Evolutionary conservation across 2,797 vertebrate genomes (phyloP).

Genomic region (Orestias chungarensis): DNA sequence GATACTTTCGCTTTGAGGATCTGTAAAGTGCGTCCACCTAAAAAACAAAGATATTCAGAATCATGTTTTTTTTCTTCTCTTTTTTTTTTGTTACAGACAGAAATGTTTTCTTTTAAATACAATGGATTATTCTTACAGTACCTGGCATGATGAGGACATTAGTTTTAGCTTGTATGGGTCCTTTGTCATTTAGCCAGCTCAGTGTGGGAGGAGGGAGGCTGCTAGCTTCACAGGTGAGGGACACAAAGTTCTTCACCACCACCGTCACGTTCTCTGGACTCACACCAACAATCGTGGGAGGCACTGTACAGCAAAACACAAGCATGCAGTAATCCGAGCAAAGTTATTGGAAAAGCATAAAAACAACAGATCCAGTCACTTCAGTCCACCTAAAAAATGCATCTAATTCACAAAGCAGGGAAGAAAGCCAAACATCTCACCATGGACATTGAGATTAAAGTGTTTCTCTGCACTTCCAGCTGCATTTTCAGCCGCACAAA

Average conservation of each 20-base stretch:
- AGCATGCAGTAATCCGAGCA: not conserved
- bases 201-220: conserved; percentile 93
- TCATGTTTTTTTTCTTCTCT: not conserved
- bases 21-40: conserved; percentile 92
- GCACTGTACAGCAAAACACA: conserved; percentile 76
- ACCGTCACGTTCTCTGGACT: conserved; percentile 89
- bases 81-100: not conserved
- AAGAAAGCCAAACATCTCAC: conserved; percentile 74
- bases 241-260: conserved; percentile 92
- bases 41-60: conserved; percentile 5
- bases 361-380: not conserved
- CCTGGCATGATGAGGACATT: conserved; percentile 90
- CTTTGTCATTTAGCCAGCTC: conserved; percentile 91
- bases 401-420: not conserved
- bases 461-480: conserved; percentile 92
- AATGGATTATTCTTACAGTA: conserved; percentile 49
- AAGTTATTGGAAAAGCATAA: not conserved
- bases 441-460: conserved; percentile 92
- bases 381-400: not conserved
- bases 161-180: conserved; percentile 79
- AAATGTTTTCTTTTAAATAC: not conserved
- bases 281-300: conserved; percentile 85
- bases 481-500: conserved; percentile 88
- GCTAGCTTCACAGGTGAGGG: conserved; percentile 90
- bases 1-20: conserved; percentile 88